These are phyloP conservation scores for Platycercus adscitus DNA, from an alignment of 2,113 vertebrate genomes.

Conservation along the genomic window DNA sequence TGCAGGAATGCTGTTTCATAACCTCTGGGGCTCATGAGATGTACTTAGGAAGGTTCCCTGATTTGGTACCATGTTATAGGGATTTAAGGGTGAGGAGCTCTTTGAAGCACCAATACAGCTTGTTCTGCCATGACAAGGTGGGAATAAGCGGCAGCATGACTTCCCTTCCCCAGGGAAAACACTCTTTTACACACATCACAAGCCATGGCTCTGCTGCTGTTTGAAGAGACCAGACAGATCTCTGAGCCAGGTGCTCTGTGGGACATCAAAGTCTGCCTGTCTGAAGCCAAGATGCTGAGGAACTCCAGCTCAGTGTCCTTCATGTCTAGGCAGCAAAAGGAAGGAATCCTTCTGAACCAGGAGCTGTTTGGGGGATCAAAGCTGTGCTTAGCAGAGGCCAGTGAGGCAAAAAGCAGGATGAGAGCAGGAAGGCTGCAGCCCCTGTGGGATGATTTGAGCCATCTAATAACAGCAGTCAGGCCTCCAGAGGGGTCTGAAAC, in stretches of 20 bases:
- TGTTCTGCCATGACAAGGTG: not conserved
- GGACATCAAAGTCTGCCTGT: not conserved
- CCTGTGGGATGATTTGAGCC: accelerated
- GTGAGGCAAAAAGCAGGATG: not conserved
- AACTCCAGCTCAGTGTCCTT: not conserved
- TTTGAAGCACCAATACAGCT: not conserved
- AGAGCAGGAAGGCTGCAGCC: not conserved
- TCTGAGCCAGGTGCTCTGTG: not conserved
- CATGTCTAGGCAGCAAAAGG: not conserved
- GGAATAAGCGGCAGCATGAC: accelerated
- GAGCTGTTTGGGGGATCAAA: not conserved
- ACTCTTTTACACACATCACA: not conserved
- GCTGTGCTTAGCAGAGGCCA: not conserved
- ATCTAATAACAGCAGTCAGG: accelerated
- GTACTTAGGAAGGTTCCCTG: not conserved
- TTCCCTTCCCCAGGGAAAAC: conserved; percentile 9
- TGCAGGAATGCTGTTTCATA: not conserved
- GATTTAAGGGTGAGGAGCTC: not conserved
- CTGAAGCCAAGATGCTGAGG: not conserved
- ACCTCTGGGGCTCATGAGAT: not conserved
- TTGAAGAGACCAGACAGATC: not conserved
- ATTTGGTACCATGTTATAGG: not conserved
- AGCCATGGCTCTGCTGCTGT: not conserved
- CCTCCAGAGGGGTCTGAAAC: not conserved
- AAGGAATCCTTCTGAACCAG: not conserved